phyloP scores from a whole-genome alignment of 2,888 invertebrate genomes.

The Tachina fera region DNA sequence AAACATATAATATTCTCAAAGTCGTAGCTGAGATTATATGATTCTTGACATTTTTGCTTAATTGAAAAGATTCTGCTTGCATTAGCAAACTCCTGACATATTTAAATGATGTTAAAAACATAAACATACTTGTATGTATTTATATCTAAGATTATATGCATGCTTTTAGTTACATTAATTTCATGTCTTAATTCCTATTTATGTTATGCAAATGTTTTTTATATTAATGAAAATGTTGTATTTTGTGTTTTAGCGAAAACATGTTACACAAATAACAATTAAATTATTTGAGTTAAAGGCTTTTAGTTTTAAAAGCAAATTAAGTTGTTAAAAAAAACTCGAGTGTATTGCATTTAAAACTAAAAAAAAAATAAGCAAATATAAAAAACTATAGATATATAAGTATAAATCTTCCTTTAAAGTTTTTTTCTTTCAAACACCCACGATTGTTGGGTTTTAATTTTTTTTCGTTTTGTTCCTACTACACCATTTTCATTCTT shows the following conservation, averaged over 20 bases:
- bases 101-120: too few species aligned
- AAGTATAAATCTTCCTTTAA: not conserved
- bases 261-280: conserved; percentile 39
- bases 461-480: not conserved
- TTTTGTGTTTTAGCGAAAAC: not conserved
- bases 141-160: not conserved
- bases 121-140: too few species aligned
- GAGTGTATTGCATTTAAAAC: conserved; percentile 14
- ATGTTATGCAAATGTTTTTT: not conserved
- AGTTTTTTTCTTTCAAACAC: conserved; percentile 20
- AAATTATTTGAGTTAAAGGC: conserved; percentile 42
- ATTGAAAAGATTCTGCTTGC: not conserved
- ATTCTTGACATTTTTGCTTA: conserved; percentile 33
- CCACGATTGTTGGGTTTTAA: conserved; percentile 42
- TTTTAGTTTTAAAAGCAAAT: conserved; percentile 48
- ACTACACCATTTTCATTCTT: conserved; percentile 33
- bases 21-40: conserved; percentile 40
- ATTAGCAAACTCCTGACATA: too few species aligned
- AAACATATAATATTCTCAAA: conserved; percentile 15
- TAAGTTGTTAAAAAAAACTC: conserved; percentile 62
- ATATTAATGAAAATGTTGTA: not conserved
- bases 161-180: not conserved
- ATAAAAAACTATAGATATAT: not conserved
- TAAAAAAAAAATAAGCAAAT: not conserved
- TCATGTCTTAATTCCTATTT: not conserved